A percentile compares a stretch with the other conserved stretches of the same genome.
These are phyloP conservation scores for Phortica magna DNA, from an alignment of 2,888 invertebrate genomes.

Conservation along the genomic window DNA sequence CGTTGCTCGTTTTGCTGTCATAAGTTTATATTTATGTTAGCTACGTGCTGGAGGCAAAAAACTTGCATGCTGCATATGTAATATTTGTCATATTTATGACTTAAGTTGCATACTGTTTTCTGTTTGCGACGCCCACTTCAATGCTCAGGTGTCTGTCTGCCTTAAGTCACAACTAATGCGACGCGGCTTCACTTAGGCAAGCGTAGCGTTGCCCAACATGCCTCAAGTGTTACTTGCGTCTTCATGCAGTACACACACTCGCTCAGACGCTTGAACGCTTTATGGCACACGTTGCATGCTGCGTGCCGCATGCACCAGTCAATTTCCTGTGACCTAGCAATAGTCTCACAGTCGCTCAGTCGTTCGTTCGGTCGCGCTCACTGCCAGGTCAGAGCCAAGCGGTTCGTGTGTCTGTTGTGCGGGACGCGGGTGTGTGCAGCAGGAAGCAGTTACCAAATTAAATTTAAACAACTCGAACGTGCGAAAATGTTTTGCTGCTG, in stretches of 20 bases:
- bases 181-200: background rate
- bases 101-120: constrained; percentile 64
- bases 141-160: background rate
- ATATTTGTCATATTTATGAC: constrained; percentile 70
- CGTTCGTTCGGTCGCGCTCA: background rate
- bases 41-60: constrained; percentile 61
- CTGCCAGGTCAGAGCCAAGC: constrained; percentile 7
- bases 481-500: constrained; percentile 52
- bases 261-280: background rate
- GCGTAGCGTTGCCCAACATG: background rate
- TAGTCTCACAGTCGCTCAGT: constrained; percentile 7
- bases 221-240: no score
- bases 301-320: constrained; percentile 53
- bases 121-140: background rate
- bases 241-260: background rate
- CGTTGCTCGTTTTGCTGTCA: background rate
- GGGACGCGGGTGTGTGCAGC: constrained; percentile 7
- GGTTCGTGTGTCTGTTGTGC: background rate
- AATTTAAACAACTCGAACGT: constrained; percentile 67
- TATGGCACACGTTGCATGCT: constrained; percentile 1
- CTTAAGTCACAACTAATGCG: background rate
- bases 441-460: constrained; percentile 59
- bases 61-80: constrained; percentile 41
- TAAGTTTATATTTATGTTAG: constrained; percentile 70
- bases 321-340: constrained; percentile 54